Percentiles rank a stretch among this genome's conserved stretches.
Evolutionary conservation across 2,888 invertebrate genomes (phyloP).

Genomic region (Lepidocyrtoides sp.): DNA sequence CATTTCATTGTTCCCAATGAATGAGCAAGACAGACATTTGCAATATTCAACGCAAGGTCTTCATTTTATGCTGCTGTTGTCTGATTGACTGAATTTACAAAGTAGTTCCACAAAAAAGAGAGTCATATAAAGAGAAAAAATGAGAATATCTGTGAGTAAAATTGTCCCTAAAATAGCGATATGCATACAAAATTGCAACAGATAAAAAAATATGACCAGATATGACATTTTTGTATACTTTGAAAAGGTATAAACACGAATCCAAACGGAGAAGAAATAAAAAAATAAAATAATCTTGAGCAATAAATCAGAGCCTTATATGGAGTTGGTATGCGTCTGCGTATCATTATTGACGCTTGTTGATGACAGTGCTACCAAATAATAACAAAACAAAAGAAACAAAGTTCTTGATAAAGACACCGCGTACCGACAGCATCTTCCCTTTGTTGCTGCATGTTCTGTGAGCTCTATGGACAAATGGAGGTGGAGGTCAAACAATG

Average conservation of each 20-base stretch:
- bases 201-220: not conserved
- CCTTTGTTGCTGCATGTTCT: slow-evolving; percentile 22
- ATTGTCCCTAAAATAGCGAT: not conserved
- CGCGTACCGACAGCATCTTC: slow-evolving; percentile 19
- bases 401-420: slow-evolving; percentile 28
- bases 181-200: not conserved
- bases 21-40: slow-evolving; percentile 34
- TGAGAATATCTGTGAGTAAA: not conserved
- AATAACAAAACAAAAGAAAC: slow-evolving; percentile 32
- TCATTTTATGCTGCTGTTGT: not conserved
- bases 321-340: slow-evolving; percentile 24
- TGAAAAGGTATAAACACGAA: not conserved
- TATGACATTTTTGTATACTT: not conserved
- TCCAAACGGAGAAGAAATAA: not conserved
- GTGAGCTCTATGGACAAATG: slow-evolving; percentile 27
- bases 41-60: slow-evolving; percentile 12
- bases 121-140: not conserved
- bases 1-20: slow-evolving; percentile 62
- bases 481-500: slow-evolving; percentile 56
- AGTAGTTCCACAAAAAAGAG: not conserved
- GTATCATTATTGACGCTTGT: slow-evolving; percentile 19
- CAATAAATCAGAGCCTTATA: slow-evolving; percentile 38
- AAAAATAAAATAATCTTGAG: slow-evolving; percentile 10
- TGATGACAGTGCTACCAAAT: slow-evolving; percentile 33
- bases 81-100: slow-evolving; percentile 14